phyloP scores from a whole-genome alignment of 1,140 invertebrate species.

The Platyscapa corneri region DNA sequence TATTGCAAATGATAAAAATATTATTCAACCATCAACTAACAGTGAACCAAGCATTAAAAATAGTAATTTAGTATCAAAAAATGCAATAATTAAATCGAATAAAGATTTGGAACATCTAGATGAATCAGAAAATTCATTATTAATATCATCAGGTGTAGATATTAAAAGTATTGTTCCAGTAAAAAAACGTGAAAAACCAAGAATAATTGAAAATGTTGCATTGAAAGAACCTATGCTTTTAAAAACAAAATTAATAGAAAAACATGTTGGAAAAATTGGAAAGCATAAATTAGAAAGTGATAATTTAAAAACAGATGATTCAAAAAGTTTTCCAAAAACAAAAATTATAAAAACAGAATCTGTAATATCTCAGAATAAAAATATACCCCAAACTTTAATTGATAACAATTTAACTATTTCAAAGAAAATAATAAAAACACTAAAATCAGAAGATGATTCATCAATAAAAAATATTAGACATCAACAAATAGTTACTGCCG shows the following conservation, averaged over 20 bases:
- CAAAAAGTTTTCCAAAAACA: conserved; percentile 53
- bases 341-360: conserved; percentile 69
- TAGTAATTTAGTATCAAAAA: conserved; percentile 13
- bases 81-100: not conserved
- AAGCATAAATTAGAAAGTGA: conserved; percentile 69
- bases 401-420: conserved; percentile 48
- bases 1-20: not conserved
- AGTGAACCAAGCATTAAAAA: not conserved
- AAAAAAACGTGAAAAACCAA: conserved; percentile 71
- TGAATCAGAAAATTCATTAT: conserved; percentile 33
- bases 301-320: conserved; percentile 45
- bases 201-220: conserved; percentile 70
- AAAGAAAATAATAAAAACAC: conserved; percentile 62
- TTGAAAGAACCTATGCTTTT: conserved; percentile 69
- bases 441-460: conserved; percentile 60
- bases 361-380: conserved; percentile 56
- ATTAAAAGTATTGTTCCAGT: conserved; percentile 61
- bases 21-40: not conserved
- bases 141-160: conserved; percentile 57
- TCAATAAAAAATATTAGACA: conserved; percentile 47
- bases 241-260: conserved; percentile 68
- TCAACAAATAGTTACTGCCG: conserved; percentile 32
- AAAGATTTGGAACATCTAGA: conserved; percentile 55
- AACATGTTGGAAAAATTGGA: conserved; percentile 57
- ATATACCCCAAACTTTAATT: conserved; percentile 52